Percentiles rank a stretch among this genome's conserved stretches.
Evolutionary conservation across 2,113 vertebrate genomes (phyloP).

Genomic region (Sardina pilchardus): DNA sequence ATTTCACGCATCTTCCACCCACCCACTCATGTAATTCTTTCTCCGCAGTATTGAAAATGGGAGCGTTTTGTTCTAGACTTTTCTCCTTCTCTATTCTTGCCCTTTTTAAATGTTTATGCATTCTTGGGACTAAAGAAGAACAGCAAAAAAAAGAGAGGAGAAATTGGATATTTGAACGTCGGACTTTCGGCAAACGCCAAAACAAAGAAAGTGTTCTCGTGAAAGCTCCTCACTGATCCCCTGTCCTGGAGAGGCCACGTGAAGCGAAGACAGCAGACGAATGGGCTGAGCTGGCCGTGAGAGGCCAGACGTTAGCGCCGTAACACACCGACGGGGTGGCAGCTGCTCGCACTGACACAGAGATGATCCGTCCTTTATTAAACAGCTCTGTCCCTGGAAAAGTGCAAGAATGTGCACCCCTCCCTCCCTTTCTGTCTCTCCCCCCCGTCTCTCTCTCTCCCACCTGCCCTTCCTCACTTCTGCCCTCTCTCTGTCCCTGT

Average conservation of each 20-base stretch:
- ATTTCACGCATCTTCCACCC: not conserved
- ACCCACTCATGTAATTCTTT: not conserved
- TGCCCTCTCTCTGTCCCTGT: not conserved
- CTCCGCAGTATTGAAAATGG: not conserved
- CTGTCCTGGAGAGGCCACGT: not conserved
- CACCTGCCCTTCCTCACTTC: not conserved
- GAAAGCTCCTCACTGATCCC: not conserved
- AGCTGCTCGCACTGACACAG: conserved; percentile 69
- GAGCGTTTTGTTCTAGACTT: not conserved
- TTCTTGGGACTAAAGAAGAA: not conserved
- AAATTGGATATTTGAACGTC: not conserved
- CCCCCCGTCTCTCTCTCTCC: not conserved
- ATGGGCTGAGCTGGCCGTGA: conserved; percentile 47
- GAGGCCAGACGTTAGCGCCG: conserved; percentile 50
- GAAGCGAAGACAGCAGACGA: conserved; percentile 30
- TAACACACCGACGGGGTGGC: conserved; percentile 41
- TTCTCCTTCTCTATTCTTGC: not conserved
- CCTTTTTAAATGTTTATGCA: not conserved
- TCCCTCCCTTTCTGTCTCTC: not conserved
- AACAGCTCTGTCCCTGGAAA: conserved; percentile 66
- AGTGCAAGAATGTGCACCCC: conserved; percentile 51
- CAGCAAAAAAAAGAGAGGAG: not conserved
- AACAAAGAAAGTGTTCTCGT: not conserved
- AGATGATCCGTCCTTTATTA: conserved; percentile 80
- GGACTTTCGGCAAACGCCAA: not conserved